Percentiles rank a stretch among this genome's conserved stretches.
Evolutionary conservation across 2,888 invertebrate species (phyloP).

Genomic region (Ganaspis brasiliensis): DNA sequence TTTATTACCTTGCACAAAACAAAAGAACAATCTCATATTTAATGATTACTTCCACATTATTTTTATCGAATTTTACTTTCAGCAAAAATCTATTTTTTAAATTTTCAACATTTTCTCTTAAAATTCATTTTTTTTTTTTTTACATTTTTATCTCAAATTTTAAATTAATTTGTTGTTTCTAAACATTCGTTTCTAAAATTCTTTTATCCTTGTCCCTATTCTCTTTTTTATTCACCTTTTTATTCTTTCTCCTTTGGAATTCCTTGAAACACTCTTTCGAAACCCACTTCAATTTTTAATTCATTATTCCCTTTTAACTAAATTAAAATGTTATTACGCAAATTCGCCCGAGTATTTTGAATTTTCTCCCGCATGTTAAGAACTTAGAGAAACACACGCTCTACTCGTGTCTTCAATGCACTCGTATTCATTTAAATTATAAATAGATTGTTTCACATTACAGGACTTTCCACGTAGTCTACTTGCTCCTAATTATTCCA

Average conservation of each 20-base stretch:
- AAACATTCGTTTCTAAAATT: no score
- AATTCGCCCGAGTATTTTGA: neutral
- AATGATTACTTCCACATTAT: neutral
- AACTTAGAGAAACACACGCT: neutral
- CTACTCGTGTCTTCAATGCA: neutral
- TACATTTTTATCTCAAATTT: no score
- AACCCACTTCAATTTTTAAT: no score
- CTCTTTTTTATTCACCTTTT: no score
- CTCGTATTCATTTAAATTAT: neutral
- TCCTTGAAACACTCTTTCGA: no score
- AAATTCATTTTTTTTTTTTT: neutral
- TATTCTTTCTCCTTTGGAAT: no score
- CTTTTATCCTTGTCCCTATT: no score
- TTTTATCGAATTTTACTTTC: neutral
- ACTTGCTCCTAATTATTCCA: slow-evolving; percentile 16
- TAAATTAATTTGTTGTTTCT: no score
- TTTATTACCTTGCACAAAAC: neutral
- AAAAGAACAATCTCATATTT: neutral
- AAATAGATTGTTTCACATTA: slow-evolving; percentile 23
- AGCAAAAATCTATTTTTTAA: neutral
- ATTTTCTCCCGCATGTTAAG: neutral
- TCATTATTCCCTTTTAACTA: neutral
- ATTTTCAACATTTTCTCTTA: no score
- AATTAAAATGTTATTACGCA: neutral
- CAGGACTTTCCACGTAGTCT: slow-evolving; percentile 1